Base-by-base conservation (phyloP, 92 coral and sea anemone genomes). In the Palythoa heliodiscus region DNA sequence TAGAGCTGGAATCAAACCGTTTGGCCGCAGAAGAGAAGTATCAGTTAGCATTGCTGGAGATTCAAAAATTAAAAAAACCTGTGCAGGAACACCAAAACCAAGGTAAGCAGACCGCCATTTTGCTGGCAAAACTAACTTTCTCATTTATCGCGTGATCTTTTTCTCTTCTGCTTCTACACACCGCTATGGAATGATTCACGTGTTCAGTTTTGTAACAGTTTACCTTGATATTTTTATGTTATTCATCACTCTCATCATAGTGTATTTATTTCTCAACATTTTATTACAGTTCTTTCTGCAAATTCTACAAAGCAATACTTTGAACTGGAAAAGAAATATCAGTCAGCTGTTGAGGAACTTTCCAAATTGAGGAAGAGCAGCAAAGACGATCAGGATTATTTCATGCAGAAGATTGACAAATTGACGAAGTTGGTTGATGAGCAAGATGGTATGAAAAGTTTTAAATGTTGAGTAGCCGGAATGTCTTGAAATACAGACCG, bases 241-340 rank as follows among this genome's bases (percentile, higher is more conserved):
- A 8, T 20, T 8, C 20, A 6, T 7, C 13, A 1, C 1, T 29
- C 35, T 0, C 35, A 29, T 29, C 35, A 29, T 29, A 29, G 35
- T 29, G 35, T 29, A 29, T 29, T 67, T 67, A 20, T 67, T 11
- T 4, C 35, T 67, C 35, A 4, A 37, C 19, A n/a, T 29, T 29
- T 29, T 29, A 29, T 52, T 40, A 11, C 37, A 47, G 35, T 23
- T 23, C 29, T 73, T 57, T 3, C 63, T 57, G 16, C 9, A 52
- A 13, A 13, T 7, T 52, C 55, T 13, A 0, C 16, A 7, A 19
- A 57, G 38, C 61, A 9, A 7, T 52, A 29, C 4, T 17, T 61
- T 23, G 70, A 77, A 16, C 48, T 38, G 43, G 82, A 77, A 55
- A 55, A 7, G 38, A 77, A 60, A 22, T 77, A 77, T 77, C 71